A percentile compares a stretch with the other conserved stretches of the same genome.
phyloP scores from a whole-genome alignment of 2,888 invertebrate species.

The Cephalotes varians region DNA sequence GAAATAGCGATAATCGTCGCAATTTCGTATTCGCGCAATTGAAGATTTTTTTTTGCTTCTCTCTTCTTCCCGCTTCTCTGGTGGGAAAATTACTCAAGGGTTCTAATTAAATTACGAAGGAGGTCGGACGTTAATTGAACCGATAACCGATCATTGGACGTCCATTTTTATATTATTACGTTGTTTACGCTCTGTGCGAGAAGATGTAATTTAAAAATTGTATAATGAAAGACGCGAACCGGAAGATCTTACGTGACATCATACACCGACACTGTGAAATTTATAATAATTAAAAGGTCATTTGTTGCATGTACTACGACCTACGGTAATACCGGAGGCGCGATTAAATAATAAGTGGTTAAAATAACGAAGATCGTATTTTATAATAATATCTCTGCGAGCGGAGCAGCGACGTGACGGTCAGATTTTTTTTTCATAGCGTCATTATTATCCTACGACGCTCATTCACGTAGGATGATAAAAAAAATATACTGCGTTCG shows the following conservation, averaged over 20 bases:
- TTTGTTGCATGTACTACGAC: background rate
- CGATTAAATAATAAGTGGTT: conserved; percentile 51
- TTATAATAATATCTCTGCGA: conserved; percentile 35
- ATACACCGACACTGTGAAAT: conserved; percentile 30
- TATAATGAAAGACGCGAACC: conserved; percentile 28
- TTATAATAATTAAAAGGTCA: conserved; percentile 47
- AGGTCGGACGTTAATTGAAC: conserved; percentile 17
- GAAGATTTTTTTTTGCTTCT: background rate
- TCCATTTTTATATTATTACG: conserved; percentile 48
- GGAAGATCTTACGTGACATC: conserved; percentile 28
- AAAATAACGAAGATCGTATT: conserved; percentile 43
- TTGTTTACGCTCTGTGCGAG: conserved; percentile 31
- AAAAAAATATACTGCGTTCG: conserved; percentile 1
- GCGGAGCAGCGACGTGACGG: background rate
- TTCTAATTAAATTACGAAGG: conserved; percentile 32
- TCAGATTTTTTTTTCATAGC: conserved; percentile 21
- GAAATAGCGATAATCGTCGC: background rate
- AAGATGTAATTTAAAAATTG: conserved; percentile 21
- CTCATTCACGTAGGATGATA: conserved; percentile 41
- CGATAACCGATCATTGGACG: conserved; percentile 7
- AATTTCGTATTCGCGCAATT: background rate
- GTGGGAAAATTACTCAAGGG: background rate
- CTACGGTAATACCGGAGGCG: conserved; percentile 21
- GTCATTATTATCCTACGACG: conserved; percentile 27
- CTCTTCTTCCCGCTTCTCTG: background rate